A percentile compares a stretch with the other conserved stretches of the same genome.
These are phyloP conservation scores for Coelopa frigida DNA, from an alignment of 1,140 invertebrate species.

Conservation along the genomic window DNA sequence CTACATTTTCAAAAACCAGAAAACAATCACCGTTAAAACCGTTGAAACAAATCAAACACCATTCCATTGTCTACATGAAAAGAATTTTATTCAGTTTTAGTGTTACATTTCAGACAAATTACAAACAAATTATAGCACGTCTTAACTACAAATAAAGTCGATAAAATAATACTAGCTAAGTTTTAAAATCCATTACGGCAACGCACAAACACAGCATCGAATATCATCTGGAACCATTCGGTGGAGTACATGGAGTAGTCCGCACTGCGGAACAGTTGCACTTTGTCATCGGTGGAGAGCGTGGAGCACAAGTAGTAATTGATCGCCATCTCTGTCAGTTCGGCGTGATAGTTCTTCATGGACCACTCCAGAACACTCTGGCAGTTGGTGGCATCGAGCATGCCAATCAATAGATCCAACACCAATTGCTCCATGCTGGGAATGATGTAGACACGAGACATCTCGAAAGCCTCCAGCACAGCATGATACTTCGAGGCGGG, in stretches of 20 bases:
- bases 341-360: slow-evolving; percentile 37
- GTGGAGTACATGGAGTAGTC: slow-evolving; percentile 33
- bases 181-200: slow-evolving; percentile 25
- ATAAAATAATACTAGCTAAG: neutral
- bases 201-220: slow-evolving; percentile 35
- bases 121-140: neutral
- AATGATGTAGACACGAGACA: slow-evolving; percentile 41
- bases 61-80: too few species aligned
- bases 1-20: neutral
- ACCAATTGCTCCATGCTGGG: slow-evolving; percentile 31
- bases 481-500: slow-evolving; percentile 25
- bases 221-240: slow-evolving; percentile 41
- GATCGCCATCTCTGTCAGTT: slow-evolving; percentile 37
- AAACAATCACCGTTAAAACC: neutral
- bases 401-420: slow-evolving; percentile 26
- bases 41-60: neutral
- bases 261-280: slow-evolving; percentile 31
- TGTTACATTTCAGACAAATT: too few species aligned
- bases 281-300: slow-evolving; percentile 25
- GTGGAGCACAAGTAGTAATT: slow-evolving; percentile 36
- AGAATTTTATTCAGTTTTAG: too few species aligned
- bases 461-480: slow-evolving; percentile 39
- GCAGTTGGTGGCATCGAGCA: slow-evolving; percentile 32
- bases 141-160: neutral
- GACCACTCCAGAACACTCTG: slow-evolving; percentile 37